phyloP scores from a whole-genome alignment of 2,888 invertebrate genomes.

The Siphlonurus alternatus region DNA sequence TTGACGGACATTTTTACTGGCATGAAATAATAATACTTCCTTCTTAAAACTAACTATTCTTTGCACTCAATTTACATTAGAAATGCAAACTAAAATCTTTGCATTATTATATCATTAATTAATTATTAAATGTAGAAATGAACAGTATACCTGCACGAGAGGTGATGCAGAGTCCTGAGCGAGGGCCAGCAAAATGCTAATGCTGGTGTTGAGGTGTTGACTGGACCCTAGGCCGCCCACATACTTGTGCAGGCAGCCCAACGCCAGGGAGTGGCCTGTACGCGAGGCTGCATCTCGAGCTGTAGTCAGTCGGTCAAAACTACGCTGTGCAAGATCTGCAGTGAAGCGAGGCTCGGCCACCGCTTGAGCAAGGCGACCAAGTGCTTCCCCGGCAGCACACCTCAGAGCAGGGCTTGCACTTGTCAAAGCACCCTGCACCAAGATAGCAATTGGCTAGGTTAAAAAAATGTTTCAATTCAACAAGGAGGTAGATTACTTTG shows the following conservation, averaged over 20 bases:
- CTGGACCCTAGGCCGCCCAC: constrained; percentile 93
- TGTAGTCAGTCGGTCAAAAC: constrained; percentile 72
- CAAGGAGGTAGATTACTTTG: too few species aligned
- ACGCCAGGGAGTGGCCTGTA: constrained; percentile 75
- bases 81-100: too few species aligned
- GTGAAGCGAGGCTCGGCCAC: constrained; percentile 74
- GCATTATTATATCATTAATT: too few species aligned
- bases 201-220: constrained; percentile 84
- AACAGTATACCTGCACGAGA: constrained; percentile 83
- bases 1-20: neutral
- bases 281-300: constrained; percentile 75
- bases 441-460: constrained; percentile 5
- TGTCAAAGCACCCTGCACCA: constrained; percentile 46
- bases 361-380: constrained; percentile 84
- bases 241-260: constrained; percentile 76
- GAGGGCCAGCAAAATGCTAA: constrained; percentile 82
- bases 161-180: constrained; percentile 88
- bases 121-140: neutral
- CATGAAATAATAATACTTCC: too few species aligned
- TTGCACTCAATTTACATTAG: too few species aligned
- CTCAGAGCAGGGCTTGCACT: constrained; percentile 63
- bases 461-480: neutral
- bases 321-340: constrained; percentile 74
- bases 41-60: too few species aligned
- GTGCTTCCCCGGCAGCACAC: constrained; percentile 88